Evolutionary conservation across 2,888 invertebrate genomes (phyloP).

Genomic region (Rosalia funebris): DNA sequence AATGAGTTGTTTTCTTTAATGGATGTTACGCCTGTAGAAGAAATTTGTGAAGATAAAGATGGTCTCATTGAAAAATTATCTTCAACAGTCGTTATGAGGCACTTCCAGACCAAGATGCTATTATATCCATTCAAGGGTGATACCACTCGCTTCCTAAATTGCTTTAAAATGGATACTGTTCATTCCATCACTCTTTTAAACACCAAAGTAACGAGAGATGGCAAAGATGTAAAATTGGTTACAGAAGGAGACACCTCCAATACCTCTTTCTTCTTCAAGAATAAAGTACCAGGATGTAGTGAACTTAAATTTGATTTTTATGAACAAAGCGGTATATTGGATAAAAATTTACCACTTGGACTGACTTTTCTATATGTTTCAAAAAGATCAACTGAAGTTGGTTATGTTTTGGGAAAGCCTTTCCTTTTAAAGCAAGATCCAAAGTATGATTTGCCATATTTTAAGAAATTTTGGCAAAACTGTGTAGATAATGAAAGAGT

Average conservation of each 20-base stretch:
- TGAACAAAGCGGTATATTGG: conserved; percentile 40
- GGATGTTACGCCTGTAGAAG: conserved; percentile 35
- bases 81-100: conserved; percentile 39
- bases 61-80: conserved; percentile 48
- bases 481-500: conserved; percentile 52
- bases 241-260: conserved; percentile 6
- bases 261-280: conserved; percentile 5
- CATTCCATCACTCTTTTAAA: conserved; percentile 37
- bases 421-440: conserved; percentile 44
- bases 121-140: conserved; percentile 52
- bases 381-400: conserved; percentile 43
- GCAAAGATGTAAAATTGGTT: conserved; percentile 41
- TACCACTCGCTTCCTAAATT: conserved; percentile 40
- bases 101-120: conserved; percentile 37
- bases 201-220: conserved; percentile 41
- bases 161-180: conserved; percentile 42
- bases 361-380: conserved; percentile 48
- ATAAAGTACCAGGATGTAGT: conserved; percentile 5
- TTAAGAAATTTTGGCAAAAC: conserved; percentile 54
- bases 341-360: conserved; percentile 43
- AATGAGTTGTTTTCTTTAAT: conserved; percentile 52
- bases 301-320: conserved; percentile 38
- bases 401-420: conserved; percentile 41
- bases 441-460: conserved; percentile 46
- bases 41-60: conserved; percentile 48